These are phyloP conservation scores for Tachina lurida DNA, from an alignment of 2,888 invertebrate species.

Conservation along the genomic window DNA sequence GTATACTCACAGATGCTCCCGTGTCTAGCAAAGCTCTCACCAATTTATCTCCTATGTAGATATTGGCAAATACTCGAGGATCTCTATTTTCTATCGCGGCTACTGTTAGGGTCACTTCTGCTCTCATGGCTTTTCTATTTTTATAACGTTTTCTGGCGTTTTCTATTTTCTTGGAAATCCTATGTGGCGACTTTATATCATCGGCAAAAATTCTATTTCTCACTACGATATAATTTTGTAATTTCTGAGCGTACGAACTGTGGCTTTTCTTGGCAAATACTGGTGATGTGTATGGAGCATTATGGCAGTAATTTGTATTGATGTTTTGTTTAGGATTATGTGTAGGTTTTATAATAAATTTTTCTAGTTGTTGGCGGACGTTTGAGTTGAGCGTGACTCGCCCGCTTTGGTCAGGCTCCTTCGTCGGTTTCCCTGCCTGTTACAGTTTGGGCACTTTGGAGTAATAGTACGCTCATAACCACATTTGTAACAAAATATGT, in stretches of 20 bases:
- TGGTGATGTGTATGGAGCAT: too few relatives aligned
- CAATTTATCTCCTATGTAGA: neutral
- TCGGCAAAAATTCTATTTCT: neutral
- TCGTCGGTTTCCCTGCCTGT: too few relatives aligned
- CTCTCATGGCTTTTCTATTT: neutral
- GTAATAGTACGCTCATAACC: neutral
- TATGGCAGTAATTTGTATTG: too few relatives aligned
- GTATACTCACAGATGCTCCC: too few relatives aligned
- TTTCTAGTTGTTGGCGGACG: neutral
- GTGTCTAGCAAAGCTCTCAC: neutral
- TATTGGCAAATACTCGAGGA: neutral
- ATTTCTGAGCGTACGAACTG: neutral
- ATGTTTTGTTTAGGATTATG: neutral
- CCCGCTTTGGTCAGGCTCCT: neutral
- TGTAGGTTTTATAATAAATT: neutral
- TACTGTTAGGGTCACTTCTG: neutral
- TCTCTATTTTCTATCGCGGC: neutral
- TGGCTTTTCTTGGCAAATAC: neutral
- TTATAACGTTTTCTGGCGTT: neutral
- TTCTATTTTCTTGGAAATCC: neutral
- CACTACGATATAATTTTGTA: neutral
- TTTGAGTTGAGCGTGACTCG: conserved; percentile 5
- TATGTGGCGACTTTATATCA: neutral
- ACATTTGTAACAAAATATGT: conserved; percentile 2
- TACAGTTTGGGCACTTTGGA: too few relatives aligned